Evolutionary conservation across 2,888 invertebrate genomes (phyloP), one percentile per base, ranked within the genome.

Genomic region (Clivina fossor): DNA sequence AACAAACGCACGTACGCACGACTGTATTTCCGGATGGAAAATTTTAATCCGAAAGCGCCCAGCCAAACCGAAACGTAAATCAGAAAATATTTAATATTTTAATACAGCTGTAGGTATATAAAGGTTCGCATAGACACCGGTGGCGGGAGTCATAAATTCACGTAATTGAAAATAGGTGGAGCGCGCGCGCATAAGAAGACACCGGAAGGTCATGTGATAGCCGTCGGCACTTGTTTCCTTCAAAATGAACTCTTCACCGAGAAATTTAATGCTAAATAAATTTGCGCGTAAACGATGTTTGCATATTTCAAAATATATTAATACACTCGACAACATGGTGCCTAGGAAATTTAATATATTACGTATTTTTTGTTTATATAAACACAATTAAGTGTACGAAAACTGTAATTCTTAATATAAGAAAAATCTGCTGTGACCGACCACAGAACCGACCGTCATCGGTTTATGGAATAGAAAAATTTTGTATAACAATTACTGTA

Each of bases 251-350:
- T 30, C 30, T 30, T 30, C 30, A 11, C n/a, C n/a, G 11, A 11
- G 11, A 30, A 30, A 30, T 30, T 30, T 30, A 30, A 30, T 11
- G 30, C 30, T 30, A 30, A 30, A 30, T 30, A 30, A 30, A 30
- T 30, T 30, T 30, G 9, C 30, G n/a, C 4, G 30, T 11, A 30
- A 3, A 13, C 4, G 30, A 3, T 13, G 3, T 13, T 30, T 30
- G 2, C 30, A 30, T 30, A 13, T 30, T 11, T 9, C n/a, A 30
- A 30, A 11, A 8, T 26, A 30, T 30, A 30, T 30, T 4, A n/a
- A n/a, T n/a, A n/a, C n/a, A n/a, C n/a, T n/a, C n/a, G n/a, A n/a
- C n/a, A n/a, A n/a, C n/a, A n/a, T n/a, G n/a, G n/a, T n/a, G n/a
- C n/a, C n/a, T n/a, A n/a, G n/a, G n/a, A n/a, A n/a, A n/a, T n/a